Percentiles rank a stretch among this genome's conserved stretches.
Evolutionary conservation across 1,140 invertebrate genomes (phyloP).

Genomic region (Cyclina sinensis): DNA sequence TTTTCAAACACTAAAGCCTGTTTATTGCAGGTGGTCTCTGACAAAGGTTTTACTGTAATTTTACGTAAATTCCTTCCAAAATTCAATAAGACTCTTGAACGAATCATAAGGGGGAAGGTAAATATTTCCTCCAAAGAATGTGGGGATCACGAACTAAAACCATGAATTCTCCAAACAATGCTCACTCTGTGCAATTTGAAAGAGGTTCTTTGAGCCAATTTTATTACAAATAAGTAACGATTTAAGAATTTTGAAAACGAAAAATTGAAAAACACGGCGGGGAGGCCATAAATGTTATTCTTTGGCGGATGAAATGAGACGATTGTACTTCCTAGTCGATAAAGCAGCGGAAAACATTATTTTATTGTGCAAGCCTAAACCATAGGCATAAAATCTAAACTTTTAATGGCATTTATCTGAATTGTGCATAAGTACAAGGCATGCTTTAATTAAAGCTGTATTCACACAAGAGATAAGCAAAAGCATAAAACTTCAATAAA

Average conservation of each 20-base stretch:
- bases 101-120: no score
- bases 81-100: no score
- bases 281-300: not conserved
- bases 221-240: not conserved
- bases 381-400: not conserved
- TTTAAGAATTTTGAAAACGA: constrained; percentile 3
- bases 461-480: not conserved
- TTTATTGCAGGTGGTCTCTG: no score
- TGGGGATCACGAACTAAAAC: not conserved
- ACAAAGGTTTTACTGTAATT: no score
- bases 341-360: not conserved
- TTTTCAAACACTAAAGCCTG: no score
- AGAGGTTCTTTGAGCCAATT: not conserved
- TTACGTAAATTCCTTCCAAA: no score
- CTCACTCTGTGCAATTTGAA: not conserved
- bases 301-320: not conserved
- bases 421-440: constrained; percentile 4
- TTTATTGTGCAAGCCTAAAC: not conserved
- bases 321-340: not conserved
- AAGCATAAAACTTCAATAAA: constrained; percentile 25
- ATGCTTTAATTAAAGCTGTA: constrained; percentile 36
- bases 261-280: not conserved
- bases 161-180: not conserved
- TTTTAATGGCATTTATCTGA: not conserved
- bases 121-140: no score